Evolutionary conservation across 2,888 invertebrate species (phyloP).

Genomic region (Phlogophora meticulosa): DNA sequence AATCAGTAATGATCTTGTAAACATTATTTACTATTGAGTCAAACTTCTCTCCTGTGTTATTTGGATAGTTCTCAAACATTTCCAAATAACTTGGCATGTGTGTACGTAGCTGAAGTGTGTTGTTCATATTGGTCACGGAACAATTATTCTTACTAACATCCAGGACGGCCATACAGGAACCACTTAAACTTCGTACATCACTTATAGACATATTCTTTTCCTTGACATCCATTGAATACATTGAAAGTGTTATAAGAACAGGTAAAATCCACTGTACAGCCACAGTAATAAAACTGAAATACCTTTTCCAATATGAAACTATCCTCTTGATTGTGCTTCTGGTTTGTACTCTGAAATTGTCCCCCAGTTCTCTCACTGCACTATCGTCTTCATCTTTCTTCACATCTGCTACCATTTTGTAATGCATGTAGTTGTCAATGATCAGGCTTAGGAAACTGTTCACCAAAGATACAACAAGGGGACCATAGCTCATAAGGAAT

Average conservation of each 20-base stretch:
- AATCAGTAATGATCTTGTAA: slow-evolving; percentile 77
- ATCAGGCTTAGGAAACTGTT: slow-evolving; percentile 85
- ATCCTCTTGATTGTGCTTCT: slow-evolving; percentile 58
- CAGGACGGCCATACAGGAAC: slow-evolving; percentile 81
- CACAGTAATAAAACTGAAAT: slow-evolving; percentile 80
- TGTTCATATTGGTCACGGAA: slow-evolving; percentile 59
- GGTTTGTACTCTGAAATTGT: slow-evolving; percentile 52
- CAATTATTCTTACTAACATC: slow-evolving; percentile 77
- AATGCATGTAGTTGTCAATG: slow-evolving; percentile 87
- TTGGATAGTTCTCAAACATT: slow-evolving; percentile 71
- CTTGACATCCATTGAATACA: slow-evolving; percentile 83
- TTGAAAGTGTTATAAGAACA: slow-evolving; percentile 77
- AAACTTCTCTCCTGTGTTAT: slow-evolving; percentile 70
- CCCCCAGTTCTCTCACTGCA: slow-evolving; percentile 73
- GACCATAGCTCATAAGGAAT: slow-evolving; percentile 82
- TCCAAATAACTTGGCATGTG: slow-evolving; percentile 77
- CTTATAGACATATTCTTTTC: slow-evolving; percentile 69
- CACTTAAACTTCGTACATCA: slow-evolving; percentile 69
- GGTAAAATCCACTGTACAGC: slow-evolving; percentile 84
- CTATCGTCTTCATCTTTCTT: slow-evolving; percentile 79
- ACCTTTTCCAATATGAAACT: slow-evolving; percentile 73
- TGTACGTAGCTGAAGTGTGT: slow-evolving; percentile 73
- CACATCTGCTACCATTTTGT: slow-evolving; percentile 77
- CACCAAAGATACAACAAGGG: slow-evolving; percentile 82
- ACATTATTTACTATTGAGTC: slow-evolving; percentile 79